Base-by-base conservation (phyloP, 2,113 vertebrate species). In the Hepsetus odoe region DNA sequence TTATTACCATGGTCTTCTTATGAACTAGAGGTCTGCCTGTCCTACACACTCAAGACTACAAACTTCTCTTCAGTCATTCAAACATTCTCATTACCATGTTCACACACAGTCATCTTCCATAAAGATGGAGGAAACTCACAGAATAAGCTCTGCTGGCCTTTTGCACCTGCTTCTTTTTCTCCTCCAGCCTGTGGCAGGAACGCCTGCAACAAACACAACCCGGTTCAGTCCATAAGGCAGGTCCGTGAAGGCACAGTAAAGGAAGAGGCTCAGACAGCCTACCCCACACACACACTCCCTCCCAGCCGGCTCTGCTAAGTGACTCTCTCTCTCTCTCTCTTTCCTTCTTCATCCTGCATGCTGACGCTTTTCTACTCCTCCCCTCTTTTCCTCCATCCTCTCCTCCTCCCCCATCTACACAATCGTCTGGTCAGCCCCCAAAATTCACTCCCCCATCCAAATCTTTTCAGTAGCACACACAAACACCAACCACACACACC, bases 141-240 rank as follows among this genome's bases (percentile, higher is more conserved):
- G 46, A 86, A 79, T 69, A 49, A 83, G 85, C 82, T 90, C 30
- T 81, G 80, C 82, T 83, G 86, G 83, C 87, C 92, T 92, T 92
- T 89, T 89, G 89, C 87, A 82, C 85, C 53, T 38, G 46, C 75
- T 82, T 67, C 64, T 68, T 62, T 11, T 44, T 30, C 64, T 49
- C 20, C 46, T 35, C 35, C 8, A 14, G 12, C 30, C 58, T 61
- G 58, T 4, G 11, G 13, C 13, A 2, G 14, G 44, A 46, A 8
- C 4, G 12, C 1, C 58, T 61, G 58, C 28, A 30, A n/a, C n/a
- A n/a, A n/a, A n/a, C 62, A 16, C 74, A 62, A 33, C 69, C 49
- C n/a, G 67, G 28, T 16, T 73, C 70, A 66, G 26, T 58, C 44
- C 28, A 40, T 56, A 51, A 64, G 16, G 42, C 11, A 22, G 38